Conservation (phyloP, 2,888 invertebrate genomes). For the Lasioglossum oenotherae region DNA sequence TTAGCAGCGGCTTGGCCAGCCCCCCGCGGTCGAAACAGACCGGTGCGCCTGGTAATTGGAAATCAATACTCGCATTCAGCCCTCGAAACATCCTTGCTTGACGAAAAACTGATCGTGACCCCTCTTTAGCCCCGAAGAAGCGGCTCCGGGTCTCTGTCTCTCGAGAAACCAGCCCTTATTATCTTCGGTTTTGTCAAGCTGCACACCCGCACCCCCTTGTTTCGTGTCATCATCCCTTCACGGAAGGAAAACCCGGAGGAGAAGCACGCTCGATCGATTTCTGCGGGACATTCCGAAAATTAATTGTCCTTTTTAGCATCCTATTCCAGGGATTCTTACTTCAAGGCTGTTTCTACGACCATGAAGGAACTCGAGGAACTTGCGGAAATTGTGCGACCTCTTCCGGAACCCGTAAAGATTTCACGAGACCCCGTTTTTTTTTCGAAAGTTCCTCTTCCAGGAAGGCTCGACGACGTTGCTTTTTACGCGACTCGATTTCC, state of each 20-base stretch:
- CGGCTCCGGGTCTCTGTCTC: neutral
- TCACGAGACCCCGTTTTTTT: neutral
- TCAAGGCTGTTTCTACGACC: neutral
- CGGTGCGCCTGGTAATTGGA: constrained; percentile 57
- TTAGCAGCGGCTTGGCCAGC: neutral
- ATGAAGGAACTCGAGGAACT: neutral
- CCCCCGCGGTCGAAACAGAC: constrained; percentile 19
- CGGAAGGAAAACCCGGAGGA: neutral
- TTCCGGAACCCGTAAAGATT: constrained; percentile 9
- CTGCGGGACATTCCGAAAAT: neutral
- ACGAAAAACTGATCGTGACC: constrained; percentile 59
- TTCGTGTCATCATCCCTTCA: neutral
- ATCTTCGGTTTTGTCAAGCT: constrained; percentile 37
- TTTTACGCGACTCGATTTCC: constrained; percentile 44
- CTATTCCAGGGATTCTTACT: neutral
- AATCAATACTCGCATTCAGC: constrained; percentile 66
- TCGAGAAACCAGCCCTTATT: constrained; percentile 50
- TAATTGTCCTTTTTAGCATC: neutral
- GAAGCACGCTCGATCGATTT: neutral
- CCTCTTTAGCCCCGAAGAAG: constrained; percentile 44
- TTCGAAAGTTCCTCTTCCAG: neutral
- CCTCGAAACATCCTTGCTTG: constrained; percentile 55
- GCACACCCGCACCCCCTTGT: neutral
- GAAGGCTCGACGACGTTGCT: constrained; percentile 9
- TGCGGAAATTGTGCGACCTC: neutral